Base-by-base conservation (phyloP, 2,888 invertebrate species). In the Torymus auratus region DNA sequence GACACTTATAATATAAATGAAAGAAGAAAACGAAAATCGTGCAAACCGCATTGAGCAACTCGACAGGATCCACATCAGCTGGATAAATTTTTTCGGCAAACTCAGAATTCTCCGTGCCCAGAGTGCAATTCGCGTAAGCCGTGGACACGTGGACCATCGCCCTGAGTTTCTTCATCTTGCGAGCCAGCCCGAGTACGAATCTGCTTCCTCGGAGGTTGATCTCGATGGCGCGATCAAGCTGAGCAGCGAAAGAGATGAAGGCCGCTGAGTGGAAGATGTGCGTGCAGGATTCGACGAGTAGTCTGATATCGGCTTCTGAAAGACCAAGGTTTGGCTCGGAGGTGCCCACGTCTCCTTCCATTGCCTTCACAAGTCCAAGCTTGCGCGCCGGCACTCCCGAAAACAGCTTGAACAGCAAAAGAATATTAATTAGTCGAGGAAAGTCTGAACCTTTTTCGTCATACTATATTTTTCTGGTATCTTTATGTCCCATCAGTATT, bases 221-320 rank as follows among this genome's bases (percentile, higher is more conserved):
- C 82, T 92, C 91, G 60, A 94, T 91, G 0, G 94, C 93, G 15
- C 90, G 91, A 89, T 85, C 83, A 55, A 94, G 91, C 10, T 91
- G 91, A 83, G 93, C 93, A 85, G 94, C 93, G 86, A 94, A 94
- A 82, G 92, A 92, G 73, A 94, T 92, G 28, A 93, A 94, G 28
- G 94, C 94, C 2, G 94, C 94, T 71, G 93, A 92, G 88, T 94
- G 94, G 87, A 94, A 93, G 17, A 94, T 93, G 67, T 85, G 86
- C 52, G 84, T 86, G 73, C 86, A 87, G 70, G 75, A 89, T 5
- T 92, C 89, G 68, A 85, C 84, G 60, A 90, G 83, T 15, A 86
- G 79, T 15, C 84, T 81, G 80, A 92, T 91, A 80, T 92, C 90
- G 41, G 90, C 87, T 41, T 86, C 84, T 56, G 87, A 87, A 61